Percentiles rank a stretch among this genome's conserved stretches.
Evolutionary conservation across 1,140 invertebrate genomes (phyloP).

Genomic region (Platorchestia sp.): DNA sequence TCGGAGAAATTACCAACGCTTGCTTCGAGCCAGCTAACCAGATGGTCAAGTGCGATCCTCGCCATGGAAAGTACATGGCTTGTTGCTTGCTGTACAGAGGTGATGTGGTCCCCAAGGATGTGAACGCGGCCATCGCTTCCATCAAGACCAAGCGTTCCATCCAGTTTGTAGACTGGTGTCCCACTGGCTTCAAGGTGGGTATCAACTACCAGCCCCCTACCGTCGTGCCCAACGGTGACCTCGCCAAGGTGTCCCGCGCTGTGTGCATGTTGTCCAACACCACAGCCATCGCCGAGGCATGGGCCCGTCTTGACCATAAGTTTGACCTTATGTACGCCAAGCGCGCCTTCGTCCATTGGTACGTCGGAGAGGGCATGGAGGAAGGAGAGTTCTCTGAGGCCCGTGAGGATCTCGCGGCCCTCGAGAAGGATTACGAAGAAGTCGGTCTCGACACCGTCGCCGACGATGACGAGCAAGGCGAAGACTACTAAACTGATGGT

Average conservation of each 20-base stretch:
- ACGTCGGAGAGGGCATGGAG: conserved; percentile 89
- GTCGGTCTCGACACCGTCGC: conserved; percentile 79
- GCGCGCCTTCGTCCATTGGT: conserved; percentile 78
- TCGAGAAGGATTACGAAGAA: conserved; percentile 89
- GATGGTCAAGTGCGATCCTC: conserved; percentile 94
- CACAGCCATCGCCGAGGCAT: conserved; percentile 83
- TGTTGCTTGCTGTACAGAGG: conserved; percentile 86
- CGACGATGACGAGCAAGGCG: conserved; percentile 71
- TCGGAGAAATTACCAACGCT: conserved; percentile 91
- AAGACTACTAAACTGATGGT: conserved; percentile 68
- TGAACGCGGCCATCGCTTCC: conserved; percentile 86
- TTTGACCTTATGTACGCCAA: conserved; percentile 78
- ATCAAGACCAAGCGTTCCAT: conserved; percentile 88
- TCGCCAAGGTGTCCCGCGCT: conserved; percentile 74
- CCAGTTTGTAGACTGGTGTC: conserved; percentile 93
- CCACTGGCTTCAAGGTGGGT: conserved; percentile 83
- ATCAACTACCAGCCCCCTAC: conserved; percentile 75
- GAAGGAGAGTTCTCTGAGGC: conserved; percentile 89
- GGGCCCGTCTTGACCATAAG: conserved; percentile 76
- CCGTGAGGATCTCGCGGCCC: conserved; percentile 85
- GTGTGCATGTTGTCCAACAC: conserved; percentile 86
- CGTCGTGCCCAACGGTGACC: conserved; percentile 76
- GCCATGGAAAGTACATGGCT: conserved; percentile 92
- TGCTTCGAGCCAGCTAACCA: conserved; percentile 91
- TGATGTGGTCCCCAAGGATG: conserved; percentile 84